Base-by-base conservation (phyloP, 2,888 invertebrate genomes). In the Microctonus aethiopoides region DNA sequence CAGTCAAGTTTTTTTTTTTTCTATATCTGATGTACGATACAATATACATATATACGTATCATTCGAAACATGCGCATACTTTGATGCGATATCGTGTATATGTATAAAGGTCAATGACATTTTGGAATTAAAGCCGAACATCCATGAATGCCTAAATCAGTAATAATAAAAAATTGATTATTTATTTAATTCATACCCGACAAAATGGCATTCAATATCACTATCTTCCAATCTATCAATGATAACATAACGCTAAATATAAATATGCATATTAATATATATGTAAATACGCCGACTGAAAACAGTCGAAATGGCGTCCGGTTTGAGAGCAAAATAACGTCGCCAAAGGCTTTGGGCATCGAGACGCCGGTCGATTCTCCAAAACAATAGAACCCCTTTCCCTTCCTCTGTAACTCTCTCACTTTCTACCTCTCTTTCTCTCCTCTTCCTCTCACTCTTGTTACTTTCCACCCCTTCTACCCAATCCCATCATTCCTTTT, bases 321-420 rank as follows among this genome's bases (percentile, higher is more conserved):
- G 56, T 65, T 65, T 26, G 39, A 56, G 41, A 65, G 65, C 36
- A 65, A 67, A 67, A 67, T 59, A 59, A 67, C 59, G 57, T 59
- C 41, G 59, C 59, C 46, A 67, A 59, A 57, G 66, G 59, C 66
- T 59, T 59, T 67, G 57, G 66, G 39, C 66, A 59, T 67, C 57
- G 66, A 67, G 59, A 67, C 66, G 46, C 59, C 57, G 66, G 66
- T 67, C 66, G 66, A 67, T 67, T 67, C 66, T 59, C 66, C 46
- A 67, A 67, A 67, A 59, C 57, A 67, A 67, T 67, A 59, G 46
- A 67, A 39, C 29, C 66, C 59, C 46, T 59, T 57, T 54, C 56
- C 20, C 34, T 16, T 32, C 52, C 16, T 24, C 46, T 51, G 20
- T 59, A 34, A 34, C 34, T 36, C 34, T 59, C 59, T 34, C 16